Percentiles rank a stretch among this genome's conserved stretches.
phyloP scores from a whole-genome alignment of 1,140 invertebrate species.

The Bilobella aurantiaca region DNA sequence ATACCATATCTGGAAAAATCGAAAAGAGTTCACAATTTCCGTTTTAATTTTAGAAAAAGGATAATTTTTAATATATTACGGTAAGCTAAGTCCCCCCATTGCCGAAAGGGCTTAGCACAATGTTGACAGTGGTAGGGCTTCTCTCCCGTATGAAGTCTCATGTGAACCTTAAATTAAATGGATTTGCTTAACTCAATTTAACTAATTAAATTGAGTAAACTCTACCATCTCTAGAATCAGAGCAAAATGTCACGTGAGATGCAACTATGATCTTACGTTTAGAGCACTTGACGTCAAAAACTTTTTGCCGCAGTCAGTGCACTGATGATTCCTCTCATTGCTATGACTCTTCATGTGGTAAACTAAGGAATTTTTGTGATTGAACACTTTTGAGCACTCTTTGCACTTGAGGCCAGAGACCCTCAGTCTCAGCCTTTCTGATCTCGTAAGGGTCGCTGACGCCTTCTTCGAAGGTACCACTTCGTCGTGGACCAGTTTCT shows the following conservation, averaged over 20 bases:
- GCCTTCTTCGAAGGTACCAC: background rate
- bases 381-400: slow-evolving; percentile 62
- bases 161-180: slow-evolving; percentile 50
- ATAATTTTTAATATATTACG: slow-evolving; percentile 37
- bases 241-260: background rate
- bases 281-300: slow-evolving; percentile 68
- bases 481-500: background rate
- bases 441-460: slow-evolving; percentile 2
- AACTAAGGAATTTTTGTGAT: slow-evolving; percentile 68
- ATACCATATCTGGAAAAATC: slow-evolving; percentile 53
- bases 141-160: slow-evolving; percentile 60
- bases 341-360: slow-evolving; percentile 72
- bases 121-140: slow-evolving; percentile 60
- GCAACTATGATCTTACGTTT: slow-evolving; percentile 48
- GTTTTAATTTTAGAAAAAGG: background rate
- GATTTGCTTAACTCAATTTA: slow-evolving; percentile 9
- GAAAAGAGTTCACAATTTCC: background rate
- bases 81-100: slow-evolving; percentile 81
- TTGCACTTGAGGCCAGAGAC: slow-evolving; percentile 47
- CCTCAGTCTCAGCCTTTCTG: slow-evolving; percentile 15
- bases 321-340: slow-evolving; percentile 47
- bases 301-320: slow-evolving; percentile 65
- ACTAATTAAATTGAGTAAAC: slow-evolving; percentile 15
- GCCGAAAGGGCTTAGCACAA: slow-evolving; percentile 65
- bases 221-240: slow-evolving; percentile 1